Conservation (phyloP, 2,797 vertebrate species). For the Anguilla marmorata region DNA sequence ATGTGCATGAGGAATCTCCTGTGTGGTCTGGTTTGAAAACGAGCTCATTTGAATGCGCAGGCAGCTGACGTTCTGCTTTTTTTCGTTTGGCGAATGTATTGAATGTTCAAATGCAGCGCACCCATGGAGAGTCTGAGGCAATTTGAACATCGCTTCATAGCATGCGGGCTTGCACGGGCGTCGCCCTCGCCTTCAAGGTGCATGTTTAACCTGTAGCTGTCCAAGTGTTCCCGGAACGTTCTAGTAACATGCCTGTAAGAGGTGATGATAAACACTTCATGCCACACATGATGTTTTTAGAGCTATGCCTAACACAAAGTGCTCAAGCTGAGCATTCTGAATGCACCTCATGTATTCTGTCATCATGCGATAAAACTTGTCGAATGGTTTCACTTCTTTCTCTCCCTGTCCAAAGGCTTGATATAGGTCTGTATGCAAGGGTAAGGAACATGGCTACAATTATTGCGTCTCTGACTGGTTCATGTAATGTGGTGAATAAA, state of each 20-base stretch:
- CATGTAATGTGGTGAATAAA: too few species aligned
- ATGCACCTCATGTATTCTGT: background rate
- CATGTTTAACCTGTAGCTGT: constrained; percentile 25
- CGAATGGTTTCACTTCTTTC: background rate
- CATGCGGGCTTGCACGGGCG: background rate
- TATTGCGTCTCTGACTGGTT: too few species aligned
- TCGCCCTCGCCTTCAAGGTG: background rate
- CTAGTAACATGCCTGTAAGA: background rate
- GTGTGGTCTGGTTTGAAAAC: constrained; percentile 17
- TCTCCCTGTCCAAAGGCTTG: background rate
- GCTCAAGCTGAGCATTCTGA: background rate
- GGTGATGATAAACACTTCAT: background rate
- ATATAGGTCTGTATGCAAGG: background rate
- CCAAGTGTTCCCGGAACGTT: constrained; percentile 20
- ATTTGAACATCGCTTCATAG: constrained; percentile 5
- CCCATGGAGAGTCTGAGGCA: background rate
- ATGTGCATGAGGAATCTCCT: background rate
- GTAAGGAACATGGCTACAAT: background rate
- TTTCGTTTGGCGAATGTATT: background rate
- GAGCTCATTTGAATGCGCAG: constrained; percentile 19
- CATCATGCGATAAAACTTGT: background rate
- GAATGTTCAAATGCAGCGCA: background rate
- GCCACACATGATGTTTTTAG: constrained; percentile 13
- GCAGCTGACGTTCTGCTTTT: background rate
- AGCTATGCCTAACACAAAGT: background rate